Evolutionary conservation across 2,888 invertebrate species (phyloP), one percentile per base, ranked within the genome.

Genomic region (Tenthredo mesomela): DNA sequence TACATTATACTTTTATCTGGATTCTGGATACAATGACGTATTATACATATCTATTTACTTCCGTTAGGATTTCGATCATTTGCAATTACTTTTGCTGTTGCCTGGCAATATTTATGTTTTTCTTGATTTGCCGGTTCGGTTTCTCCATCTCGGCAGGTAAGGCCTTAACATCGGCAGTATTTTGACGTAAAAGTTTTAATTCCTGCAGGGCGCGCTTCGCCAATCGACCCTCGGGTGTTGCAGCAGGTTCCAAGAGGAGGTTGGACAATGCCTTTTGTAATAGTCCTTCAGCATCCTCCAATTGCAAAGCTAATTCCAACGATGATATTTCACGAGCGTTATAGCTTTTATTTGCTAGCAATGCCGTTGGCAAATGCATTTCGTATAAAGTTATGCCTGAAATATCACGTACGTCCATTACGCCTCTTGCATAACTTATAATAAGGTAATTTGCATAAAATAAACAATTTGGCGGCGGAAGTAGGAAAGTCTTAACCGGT

Each of bases 311-410:
- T 87, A 96, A 95, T 50, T 94, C 94, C 3, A 94, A 91, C 29
- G 94, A 94, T 0, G 94, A 93, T 65, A 96, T 95, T 91, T 96
- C 95, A 4, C 95, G 94, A 0, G 94, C 94, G 29, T 95, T 95
- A 89, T 95, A 96, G 84, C 95, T 93, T 86, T 95, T 95, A 88
- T 96, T 95, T 0, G 96, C 95, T 50, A 97, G 90, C 88, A 96
- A 95, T 3, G 96, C 95, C 87, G 95, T 94, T 0, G 97, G 95
- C 21, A 95, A 95, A 90, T 97, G 96, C 88, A 97, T 93, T 91
- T 97, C 97, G 89, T 97, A 97, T 61, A 97, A 90, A 12, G 96
- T 95, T 82, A 97, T 96, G 0, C 96, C 97, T 95, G 92, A 85
- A 95, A 93, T 58, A 85, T 75, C 43, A 47, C n/a, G 3, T 12